These are phyloP conservation scores for Isoperla grammatica DNA, from an alignment of 2,888 invertebrate genomes.

Conservation along the genomic window DNA sequence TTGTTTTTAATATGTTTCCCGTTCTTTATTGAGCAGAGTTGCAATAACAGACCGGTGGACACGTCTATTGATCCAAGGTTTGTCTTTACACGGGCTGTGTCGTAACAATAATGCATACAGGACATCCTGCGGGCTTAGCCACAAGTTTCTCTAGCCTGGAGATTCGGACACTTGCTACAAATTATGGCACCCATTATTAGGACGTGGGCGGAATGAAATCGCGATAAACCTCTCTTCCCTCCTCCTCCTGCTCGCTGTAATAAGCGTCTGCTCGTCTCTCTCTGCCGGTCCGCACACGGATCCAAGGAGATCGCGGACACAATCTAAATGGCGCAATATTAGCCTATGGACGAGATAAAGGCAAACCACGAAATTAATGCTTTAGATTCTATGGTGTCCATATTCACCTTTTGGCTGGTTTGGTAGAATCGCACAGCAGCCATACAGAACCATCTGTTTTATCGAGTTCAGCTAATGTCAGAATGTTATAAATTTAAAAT, in stretches of 20 bases:
- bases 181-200: conserved; percentile 60
- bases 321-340: conserved; percentile 29
- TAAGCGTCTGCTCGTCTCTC: conserved; percentile 13
- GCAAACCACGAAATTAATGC: conserved; percentile 23
- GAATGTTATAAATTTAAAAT: no score
- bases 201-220: conserved; percentile 59
- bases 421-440: background rate
- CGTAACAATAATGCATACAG: conserved; percentile 14
- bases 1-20: no score
- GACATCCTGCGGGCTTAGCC: conserved; percentile 26
- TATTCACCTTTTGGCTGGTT: conserved; percentile 7
- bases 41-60: background rate
- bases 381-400: background rate
- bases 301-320: conserved; percentile 24
- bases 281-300: background rate
- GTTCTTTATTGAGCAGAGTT: no score
- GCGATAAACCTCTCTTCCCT: conserved; percentile 44
- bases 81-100: background rate
- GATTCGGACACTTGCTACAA: conserved; percentile 57
- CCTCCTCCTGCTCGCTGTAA: conserved; percentile 19
- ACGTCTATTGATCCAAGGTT: conserved; percentile 1
- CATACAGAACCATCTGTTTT: background rate
- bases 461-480: no score
- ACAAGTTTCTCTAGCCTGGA: conserved; percentile 34
- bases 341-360: conserved; percentile 27